These are phyloP conservation scores for Lordiphosa collinella DNA, from an alignment of 1,140 invertebrate genomes.

Conservation along the genomic window DNA sequence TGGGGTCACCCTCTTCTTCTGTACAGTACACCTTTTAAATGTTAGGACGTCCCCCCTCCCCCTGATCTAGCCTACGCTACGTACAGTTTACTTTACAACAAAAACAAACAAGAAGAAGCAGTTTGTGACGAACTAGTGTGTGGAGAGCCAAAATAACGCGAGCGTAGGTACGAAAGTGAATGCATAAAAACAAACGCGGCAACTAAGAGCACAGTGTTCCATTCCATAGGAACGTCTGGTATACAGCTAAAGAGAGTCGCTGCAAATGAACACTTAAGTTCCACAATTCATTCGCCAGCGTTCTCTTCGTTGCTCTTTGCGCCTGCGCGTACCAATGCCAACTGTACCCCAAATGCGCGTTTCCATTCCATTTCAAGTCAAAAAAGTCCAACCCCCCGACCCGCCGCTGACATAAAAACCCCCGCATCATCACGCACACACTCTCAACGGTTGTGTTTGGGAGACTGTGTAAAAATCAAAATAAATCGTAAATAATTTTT, in stretches of 20 bases:
- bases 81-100: conserved; percentile 41
- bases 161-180: conserved; percentile 65
- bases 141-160: conserved; percentile 43
- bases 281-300: conserved; percentile 49
- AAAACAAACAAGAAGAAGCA: conserved; percentile 61
- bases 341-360: conserved; percentile 44
- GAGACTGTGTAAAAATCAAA: conserved; percentile 56
- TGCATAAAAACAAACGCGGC: conserved; percentile 50
- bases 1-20: background rate
- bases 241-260: conserved; percentile 21
- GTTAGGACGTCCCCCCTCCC: background rate
- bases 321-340: conserved; percentile 59
- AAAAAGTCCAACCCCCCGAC: conserved; percentile 29
- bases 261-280: conserved; percentile 42
- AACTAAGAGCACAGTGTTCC: conserved; percentile 33
- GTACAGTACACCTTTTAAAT: conserved; percentile 15
- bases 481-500: conserved; percentile 78
- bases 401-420: conserved; percentile 66
- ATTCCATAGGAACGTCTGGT: conserved; percentile 31
- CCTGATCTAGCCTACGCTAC: conserved; percentile 10
- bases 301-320: conserved; percentile 42
- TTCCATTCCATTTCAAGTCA: conserved; percentile 45
- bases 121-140: conserved; percentile 74
- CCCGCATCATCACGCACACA: conserved; percentile 1
- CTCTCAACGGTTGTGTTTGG: background rate